Evolutionary conservation across 2,888 invertebrate species (phyloP).

Genomic region (Linnaemya vulpina): DNA sequence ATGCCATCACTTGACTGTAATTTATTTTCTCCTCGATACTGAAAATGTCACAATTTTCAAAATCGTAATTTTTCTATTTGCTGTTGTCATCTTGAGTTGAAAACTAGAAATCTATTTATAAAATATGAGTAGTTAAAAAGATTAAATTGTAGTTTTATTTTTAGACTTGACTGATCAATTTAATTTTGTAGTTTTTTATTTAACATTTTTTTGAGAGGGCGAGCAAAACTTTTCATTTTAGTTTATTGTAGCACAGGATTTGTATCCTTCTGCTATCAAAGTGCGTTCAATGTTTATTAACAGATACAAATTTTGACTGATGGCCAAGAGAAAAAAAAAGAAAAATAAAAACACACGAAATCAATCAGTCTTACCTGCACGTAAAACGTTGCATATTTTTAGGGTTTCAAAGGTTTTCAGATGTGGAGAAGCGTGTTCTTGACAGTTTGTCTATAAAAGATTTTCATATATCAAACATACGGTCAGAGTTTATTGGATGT

Average conservation of each 20-base stretch:
- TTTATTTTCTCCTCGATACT: background rate
- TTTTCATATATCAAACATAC: background rate
- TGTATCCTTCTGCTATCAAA: background rate
- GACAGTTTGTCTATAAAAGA: background rate
- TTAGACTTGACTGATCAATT: background rate
- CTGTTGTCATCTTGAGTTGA: background rate
- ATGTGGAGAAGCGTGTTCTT: background rate
- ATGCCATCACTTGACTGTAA: background rate
- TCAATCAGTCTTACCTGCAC: background rate
- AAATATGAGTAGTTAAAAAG: constrained; percentile 10
- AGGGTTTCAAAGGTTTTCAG: background rate
- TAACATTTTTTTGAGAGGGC: background rate
- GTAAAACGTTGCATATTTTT: background rate
- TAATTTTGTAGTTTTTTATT: constrained; percentile 6
- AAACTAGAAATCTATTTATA: constrained; percentile 3
- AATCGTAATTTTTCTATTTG: background rate
- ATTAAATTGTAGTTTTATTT: background rate
- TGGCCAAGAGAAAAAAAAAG: background rate
- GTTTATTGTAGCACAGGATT: background rate
- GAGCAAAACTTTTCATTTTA: background rate
- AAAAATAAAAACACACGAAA: background rate
- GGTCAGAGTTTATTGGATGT: background rate
- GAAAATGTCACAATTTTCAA: background rate
- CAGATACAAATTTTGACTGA: background rate
- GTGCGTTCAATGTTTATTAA: background rate